Percentiles rank a stretch among this genome's conserved stretches.
These are phyloP conservation scores for Alethe diademata DNA, from an alignment of 2,113 vertebrate species.

Conservation along the genomic window DNA sequence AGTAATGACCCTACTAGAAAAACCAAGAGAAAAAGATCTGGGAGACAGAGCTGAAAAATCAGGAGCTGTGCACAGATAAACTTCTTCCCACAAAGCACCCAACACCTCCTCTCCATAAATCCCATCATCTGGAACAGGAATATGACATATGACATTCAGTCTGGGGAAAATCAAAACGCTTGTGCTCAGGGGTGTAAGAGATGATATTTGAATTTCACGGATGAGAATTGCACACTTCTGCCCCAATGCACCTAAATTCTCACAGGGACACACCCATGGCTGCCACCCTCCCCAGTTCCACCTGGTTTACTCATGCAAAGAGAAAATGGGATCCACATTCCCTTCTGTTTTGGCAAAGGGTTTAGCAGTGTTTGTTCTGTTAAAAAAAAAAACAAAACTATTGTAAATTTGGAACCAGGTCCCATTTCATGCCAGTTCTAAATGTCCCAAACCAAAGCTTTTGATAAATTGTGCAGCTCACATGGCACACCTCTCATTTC, in stretches of 20 bases:
- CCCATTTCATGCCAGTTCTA: not conserved
- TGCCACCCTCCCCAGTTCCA: not conserved
- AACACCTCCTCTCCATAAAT: not conserved
- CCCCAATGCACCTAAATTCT: accelerated
- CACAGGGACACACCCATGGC: accelerated
- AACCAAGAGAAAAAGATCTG: not conserved
- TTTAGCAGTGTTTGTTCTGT: not conserved
- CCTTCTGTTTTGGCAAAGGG: not conserved
- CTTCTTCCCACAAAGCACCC: conserved; percentile 14
- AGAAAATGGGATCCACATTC: not conserved
- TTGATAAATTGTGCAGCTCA: not conserved
- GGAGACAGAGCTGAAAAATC: not conserved
- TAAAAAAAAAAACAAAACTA: not conserved
- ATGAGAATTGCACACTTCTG: not conserved
- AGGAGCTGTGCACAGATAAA: not conserved
- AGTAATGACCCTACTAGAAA: not conserved
- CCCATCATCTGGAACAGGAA: not conserved
- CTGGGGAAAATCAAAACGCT: not conserved
- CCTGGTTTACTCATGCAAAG: not conserved
- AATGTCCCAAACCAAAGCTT: not conserved
- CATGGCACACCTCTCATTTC: not conserved
- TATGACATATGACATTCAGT: not conserved
- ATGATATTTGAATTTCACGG: not conserved
- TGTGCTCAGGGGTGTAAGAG: not conserved
- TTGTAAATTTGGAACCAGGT: not conserved